A percentile compares a stretch with the other conserved stretches of the same genome.
These are phyloP conservation scores for Alauda arvensis DNA, from an alignment of 2,797 vertebrate species.

Conservation along the genomic window DNA sequence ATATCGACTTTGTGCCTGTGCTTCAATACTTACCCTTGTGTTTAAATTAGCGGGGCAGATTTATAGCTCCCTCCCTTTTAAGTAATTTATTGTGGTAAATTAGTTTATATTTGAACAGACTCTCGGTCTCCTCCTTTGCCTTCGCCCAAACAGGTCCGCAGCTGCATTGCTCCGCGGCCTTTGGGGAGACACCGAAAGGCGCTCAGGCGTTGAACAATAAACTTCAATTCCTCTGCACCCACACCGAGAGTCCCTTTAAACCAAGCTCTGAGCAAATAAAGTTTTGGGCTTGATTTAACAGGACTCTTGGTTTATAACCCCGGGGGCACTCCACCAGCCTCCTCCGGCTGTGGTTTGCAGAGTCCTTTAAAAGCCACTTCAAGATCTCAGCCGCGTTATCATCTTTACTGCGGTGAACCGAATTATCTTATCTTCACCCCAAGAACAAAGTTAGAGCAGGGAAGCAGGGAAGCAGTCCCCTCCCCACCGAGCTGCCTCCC, in stretches of 20 bases:
- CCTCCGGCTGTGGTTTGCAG: neutral
- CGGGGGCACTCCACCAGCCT: neutral
- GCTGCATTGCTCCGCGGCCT: constrained; percentile 42
- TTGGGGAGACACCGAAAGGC: constrained; percentile 28
- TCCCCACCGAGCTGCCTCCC: neutral
- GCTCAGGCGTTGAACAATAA: constrained; percentile 52
- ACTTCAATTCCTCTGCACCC: constrained; percentile 17
- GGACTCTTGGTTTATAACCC: neutral
- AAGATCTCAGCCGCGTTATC: constrained; percentile 55
- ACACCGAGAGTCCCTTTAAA: neutral
- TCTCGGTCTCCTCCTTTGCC: constrained; percentile 53
- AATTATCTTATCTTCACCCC: constrained; percentile 59
- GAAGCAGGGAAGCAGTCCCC: neutral
- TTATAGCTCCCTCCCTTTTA: constrained; percentile 62
- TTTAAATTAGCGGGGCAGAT: constrained; percentile 65
- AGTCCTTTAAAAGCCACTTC: constrained; percentile 59
- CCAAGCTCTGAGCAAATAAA: neutral
- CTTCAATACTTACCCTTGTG: constrained; percentile 42
- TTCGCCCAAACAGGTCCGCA: constrained; percentile 36
- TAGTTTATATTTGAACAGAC: constrained; percentile 61
- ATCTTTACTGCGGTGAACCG: constrained; percentile 2
- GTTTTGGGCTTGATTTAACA: neutral
- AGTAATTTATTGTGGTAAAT: constrained; percentile 72
- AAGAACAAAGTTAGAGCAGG: constrained; percentile 35
- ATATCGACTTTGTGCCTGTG: constrained; percentile 50